These are phyloP conservation scores for Callyntrura sp. DNA, from an alignment of 2,888 invertebrate genomes.

Conservation along the genomic window DNA sequence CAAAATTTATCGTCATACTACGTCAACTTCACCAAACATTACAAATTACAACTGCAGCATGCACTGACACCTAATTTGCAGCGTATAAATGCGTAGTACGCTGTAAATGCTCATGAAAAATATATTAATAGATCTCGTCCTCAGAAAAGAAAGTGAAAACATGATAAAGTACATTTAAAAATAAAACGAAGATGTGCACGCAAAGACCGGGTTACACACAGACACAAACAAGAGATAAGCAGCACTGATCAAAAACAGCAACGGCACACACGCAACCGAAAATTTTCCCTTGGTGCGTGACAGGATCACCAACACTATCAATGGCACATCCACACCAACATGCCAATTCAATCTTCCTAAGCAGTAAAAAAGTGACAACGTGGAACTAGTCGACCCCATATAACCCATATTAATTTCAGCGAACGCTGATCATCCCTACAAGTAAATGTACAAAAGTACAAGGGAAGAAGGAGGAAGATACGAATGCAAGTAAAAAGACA, in stretches of 20 bases:
- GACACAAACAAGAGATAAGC: no score
- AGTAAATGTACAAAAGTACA: not conserved
- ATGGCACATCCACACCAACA: not conserved
- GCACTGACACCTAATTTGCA: slow-evolving; percentile 11
- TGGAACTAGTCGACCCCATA: no score
- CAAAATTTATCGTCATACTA: not conserved
- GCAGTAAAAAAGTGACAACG: slow-evolving; percentile 3
- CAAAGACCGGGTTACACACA: not conserved
- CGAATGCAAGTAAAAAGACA: not conserved
- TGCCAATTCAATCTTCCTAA: not conserved
- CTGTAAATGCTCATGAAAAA: not conserved
- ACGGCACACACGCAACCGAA: slow-evolving; percentile 2
- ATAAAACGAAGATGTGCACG: not conserved
- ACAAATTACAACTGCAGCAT: not conserved
- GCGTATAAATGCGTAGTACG: not conserved
- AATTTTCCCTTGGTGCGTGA: slow-evolving; percentile 27
- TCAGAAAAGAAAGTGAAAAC: not conserved
- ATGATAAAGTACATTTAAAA: not conserved
- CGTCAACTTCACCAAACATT: not conserved
- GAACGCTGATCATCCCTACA: not conserved
- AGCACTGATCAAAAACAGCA: not conserved
- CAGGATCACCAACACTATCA: not conserved
- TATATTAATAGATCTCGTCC: not conserved
- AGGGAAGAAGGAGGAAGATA: not conserved
- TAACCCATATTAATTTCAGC: not conserved